Conservation (phyloP, 2,888 invertebrate species). For the Epicampocera succincta region DNA sequence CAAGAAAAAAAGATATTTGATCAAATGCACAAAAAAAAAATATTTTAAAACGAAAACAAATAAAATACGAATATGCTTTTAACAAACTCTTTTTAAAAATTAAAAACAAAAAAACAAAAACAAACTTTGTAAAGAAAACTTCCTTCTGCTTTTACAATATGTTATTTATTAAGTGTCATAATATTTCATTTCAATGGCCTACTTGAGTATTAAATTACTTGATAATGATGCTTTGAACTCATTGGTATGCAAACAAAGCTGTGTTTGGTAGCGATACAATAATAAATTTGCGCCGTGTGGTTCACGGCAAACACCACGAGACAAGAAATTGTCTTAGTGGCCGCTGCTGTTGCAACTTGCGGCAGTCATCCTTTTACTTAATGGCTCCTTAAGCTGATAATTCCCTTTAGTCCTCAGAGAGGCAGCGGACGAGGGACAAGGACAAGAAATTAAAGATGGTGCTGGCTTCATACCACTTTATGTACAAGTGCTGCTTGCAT, state of each 20-base stretch:
- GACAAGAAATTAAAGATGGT: not conserved
- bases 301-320: constrained; percentile 7
- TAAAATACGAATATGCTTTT: not conserved
- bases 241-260: not conserved
- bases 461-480: constrained; percentile 2
- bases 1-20: too few species aligned
- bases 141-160: not conserved
- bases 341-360: constrained; percentile 21
- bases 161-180: constrained; percentile 31
- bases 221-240: constrained; percentile 16
- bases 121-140: not conserved
- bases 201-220: constrained; percentile 48
- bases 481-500: constrained; percentile 20
- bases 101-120: not conserved
- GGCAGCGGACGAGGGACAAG: not conserved
- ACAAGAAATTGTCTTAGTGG: constrained; percentile 7
- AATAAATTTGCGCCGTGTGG: not conserved
- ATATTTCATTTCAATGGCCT: constrained; percentile 47
- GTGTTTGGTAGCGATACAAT: constrained; percentile 1
- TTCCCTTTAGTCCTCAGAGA: constrained; percentile 20
- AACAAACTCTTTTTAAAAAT: not conserved
- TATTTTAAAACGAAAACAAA: not conserved
- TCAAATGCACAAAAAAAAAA: too few species aligned
- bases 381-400: constrained; percentile 33
- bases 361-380: constrained; percentile 14